A percentile compares a stretch with the other conserved stretches of the same genome.
phyloP scores from a whole-genome alignment of 2,888 invertebrate species.

The Andrena chrysosceles region DNA sequence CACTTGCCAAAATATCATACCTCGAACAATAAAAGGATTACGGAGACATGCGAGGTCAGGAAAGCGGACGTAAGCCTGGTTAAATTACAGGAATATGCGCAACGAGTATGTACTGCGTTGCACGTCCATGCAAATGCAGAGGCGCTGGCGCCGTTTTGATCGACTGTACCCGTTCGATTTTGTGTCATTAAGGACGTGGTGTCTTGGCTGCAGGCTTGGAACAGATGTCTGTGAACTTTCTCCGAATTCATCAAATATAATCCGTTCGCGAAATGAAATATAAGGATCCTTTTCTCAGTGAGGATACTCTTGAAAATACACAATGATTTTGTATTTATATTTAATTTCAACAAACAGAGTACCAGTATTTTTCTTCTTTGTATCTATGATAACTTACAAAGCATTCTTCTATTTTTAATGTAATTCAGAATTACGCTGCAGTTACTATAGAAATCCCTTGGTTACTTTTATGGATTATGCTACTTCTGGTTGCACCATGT shows the following conservation, averaged over 20 bases:
- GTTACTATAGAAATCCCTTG: no score
- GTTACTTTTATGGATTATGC: no score
- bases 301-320: no score
- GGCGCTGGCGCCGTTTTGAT: background rate
- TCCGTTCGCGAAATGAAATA: no score
- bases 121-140: background rate
- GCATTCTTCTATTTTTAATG: no score
- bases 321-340: no score
- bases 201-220: background rate
- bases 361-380: no score
- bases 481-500: no score
- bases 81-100: slow-evolving; percentile 36
- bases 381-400: no score
- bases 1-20: slow-evolving; percentile 47
- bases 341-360: no score
- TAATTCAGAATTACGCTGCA: no score
- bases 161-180: slow-evolving; percentile 11
- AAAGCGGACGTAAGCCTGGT: slow-evolving; percentile 31
- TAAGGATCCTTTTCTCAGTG: no score
- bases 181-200: background rate
- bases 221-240: background rate
- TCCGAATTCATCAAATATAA: background rate
- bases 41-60: slow-evolving; percentile 47
- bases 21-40: slow-evolving; percentile 50
- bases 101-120: background rate